Conservation (phyloP, 2,113 vertebrate genomes). For the Tachycineta bicolor region DNA sequence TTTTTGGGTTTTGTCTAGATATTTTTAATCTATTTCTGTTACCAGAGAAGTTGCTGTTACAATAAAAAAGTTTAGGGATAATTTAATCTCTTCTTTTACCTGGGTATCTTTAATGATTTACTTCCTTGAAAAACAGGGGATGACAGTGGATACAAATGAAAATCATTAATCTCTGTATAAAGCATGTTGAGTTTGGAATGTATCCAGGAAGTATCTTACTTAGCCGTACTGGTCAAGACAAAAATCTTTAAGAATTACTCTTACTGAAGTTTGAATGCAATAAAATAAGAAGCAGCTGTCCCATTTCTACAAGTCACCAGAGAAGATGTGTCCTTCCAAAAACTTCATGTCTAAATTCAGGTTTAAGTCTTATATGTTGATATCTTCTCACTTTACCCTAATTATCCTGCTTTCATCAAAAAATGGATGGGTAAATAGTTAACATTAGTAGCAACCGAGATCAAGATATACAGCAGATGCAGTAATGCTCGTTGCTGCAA, state of each 20-base stretch:
- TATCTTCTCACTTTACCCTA: neutral
- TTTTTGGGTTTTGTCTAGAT: neutral
- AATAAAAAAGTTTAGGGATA: neutral
- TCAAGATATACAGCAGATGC: neutral
- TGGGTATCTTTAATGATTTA: neutral
- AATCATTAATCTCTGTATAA: neutral
- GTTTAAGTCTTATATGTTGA: neutral
- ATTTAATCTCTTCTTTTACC: neutral
- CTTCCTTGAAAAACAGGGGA: neutral
- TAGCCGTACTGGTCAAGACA: neutral
- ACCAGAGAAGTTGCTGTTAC: neutral
- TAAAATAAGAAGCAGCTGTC: neutral
- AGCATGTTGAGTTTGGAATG: neutral
- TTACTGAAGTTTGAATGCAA: neutral
- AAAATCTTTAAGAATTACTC: neutral
- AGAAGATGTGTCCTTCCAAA: neutral
- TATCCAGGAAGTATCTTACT: neutral
- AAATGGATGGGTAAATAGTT: neutral
- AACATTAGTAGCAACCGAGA: neutral
- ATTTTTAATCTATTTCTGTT: neutral
- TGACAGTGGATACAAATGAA: neutral
- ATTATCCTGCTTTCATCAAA: neutral
- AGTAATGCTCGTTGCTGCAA: neutral
- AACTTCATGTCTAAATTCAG: neutral
- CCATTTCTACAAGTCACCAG: neutral